Conservation (phyloP, 2,113 vertebrate species). For the Forbesichthys agassizii region DNA sequence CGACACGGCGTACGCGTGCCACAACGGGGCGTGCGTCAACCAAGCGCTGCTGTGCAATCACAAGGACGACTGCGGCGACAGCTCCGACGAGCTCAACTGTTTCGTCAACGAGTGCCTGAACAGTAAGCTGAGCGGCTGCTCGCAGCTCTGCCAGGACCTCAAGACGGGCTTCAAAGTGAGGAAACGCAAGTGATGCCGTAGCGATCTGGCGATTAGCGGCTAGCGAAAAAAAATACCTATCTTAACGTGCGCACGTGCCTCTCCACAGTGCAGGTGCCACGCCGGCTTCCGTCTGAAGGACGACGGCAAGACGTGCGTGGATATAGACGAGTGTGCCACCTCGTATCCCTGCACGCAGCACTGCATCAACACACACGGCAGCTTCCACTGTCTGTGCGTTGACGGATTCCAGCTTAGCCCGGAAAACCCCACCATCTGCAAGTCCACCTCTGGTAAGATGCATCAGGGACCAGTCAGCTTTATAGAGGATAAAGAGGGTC, state of each 20-base stretch:
- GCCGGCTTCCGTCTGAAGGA: constrained; percentile 93
- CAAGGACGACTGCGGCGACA: constrained; percentile 87
- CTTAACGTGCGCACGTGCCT: too few species aligned
- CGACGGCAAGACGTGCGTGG: constrained; percentile 90
- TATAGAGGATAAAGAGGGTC: too few species aligned
- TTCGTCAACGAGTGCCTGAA: constrained; percentile 94
- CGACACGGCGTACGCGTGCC: constrained; percentile 85
- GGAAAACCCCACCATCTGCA: constrained; percentile 90
- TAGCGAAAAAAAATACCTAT: too few species aligned
- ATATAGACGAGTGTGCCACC: constrained; percentile 92
- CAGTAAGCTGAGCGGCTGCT: constrained; percentile 91
- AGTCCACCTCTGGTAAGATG: constrained; percentile 87
- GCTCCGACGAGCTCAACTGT: constrained; percentile 92
- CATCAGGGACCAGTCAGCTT: too few species aligned
- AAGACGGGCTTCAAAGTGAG: constrained; percentile 92
- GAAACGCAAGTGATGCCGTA: background rate
- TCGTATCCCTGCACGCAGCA: constrained; percentile 95
- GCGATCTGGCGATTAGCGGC: background rate
- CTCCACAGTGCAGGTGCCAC: constrained; percentile 88
- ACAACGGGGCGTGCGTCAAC: constrained; percentile 84
- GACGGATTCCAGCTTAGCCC: constrained; percentile 86
- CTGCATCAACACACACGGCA: constrained; percentile 93
- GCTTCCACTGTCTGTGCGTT: constrained; percentile 93
- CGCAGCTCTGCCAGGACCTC: constrained; percentile 93
- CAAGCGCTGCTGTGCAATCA: constrained; percentile 87